These are phyloP conservation scores for Apus apus DNA, from an alignment of 2,113 vertebrate genomes.

Conservation along the genomic window DNA sequence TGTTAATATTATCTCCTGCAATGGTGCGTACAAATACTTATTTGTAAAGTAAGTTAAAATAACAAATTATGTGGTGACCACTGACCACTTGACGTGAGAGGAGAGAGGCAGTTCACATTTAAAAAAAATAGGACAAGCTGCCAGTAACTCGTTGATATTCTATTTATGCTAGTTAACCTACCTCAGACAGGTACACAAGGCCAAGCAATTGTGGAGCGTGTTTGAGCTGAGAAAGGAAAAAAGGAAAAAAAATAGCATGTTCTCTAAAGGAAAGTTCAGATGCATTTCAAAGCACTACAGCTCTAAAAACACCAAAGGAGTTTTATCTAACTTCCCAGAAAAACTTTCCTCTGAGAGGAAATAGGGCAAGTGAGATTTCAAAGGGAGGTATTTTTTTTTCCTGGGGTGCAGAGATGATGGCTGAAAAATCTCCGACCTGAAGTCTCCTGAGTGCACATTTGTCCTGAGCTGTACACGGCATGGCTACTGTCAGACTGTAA, in stretches of 20 bases:
- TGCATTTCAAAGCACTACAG: constrained; percentile 22
- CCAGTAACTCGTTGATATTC: neutral
- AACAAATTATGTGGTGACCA: neutral
- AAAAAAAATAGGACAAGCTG: neutral
- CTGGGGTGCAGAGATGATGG: neutral
- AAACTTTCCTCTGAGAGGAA: constrained; percentile 50
- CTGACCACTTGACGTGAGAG: neutral
- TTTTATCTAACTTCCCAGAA: constrained; percentile 36
- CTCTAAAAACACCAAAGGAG: constrained; percentile 51
- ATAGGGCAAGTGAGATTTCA: constrained; percentile 58
- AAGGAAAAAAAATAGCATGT: neutral
- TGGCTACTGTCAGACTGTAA: neutral
- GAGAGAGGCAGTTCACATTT: neutral
- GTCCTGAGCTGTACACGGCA: neutral
- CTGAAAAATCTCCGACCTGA: constrained; percentile 1
- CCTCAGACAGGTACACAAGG: constrained; percentile 1
- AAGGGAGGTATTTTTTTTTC: neutral
- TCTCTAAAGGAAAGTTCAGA: constrained; percentile 28
- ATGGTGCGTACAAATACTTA: neutral
- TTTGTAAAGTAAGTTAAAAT: neutral
- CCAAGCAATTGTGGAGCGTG: neutral
- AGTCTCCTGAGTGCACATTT: neutral
- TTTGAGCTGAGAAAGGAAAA: constrained; percentile 22
- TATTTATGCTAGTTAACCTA: neutral
- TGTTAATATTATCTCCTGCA: neutral